These are phyloP conservation scores for Callitettix versicolor DNA, from an alignment of 1,140 invertebrate genomes.

Conservation along the genomic window DNA sequence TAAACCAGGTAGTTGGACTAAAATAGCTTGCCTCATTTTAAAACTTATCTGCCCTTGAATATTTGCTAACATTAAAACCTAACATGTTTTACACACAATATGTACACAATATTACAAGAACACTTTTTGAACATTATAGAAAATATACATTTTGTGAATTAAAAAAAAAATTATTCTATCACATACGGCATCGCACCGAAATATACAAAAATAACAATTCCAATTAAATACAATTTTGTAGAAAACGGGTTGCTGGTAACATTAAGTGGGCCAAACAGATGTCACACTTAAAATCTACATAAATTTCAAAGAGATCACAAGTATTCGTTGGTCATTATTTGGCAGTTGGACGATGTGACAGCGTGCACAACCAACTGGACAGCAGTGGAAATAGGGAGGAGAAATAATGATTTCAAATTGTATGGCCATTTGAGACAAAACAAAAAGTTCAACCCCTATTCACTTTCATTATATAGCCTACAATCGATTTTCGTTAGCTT, in stretches of 20 bases:
- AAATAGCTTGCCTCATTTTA: not conserved
- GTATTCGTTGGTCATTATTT: conserved; percentile 1
- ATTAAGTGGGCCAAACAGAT: not conserved
- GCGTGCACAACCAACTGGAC: not conserved
- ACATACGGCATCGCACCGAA: conserved; percentile 2
- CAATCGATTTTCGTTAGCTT: not conserved
- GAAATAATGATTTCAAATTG: not conserved
- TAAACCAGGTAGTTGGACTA: not conserved
- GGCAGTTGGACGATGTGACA: no score
- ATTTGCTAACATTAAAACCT: not conserved
- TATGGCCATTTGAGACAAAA: not conserved
- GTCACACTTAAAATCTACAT: not conserved
- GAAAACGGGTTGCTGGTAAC: conserved; percentile 8
- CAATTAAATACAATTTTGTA: conserved; percentile 2
- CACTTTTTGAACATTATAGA: not conserved
- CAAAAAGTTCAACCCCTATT: not conserved
- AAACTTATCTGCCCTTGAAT: not conserved
- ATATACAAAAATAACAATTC: conserved; percentile 10
- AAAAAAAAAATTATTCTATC: not conserved
- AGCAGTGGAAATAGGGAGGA: not conserved
- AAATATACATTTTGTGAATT: conserved; percentile 10
- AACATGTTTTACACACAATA: not conserved
- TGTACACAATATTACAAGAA: not conserved
- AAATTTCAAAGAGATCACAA: conserved; percentile 7
- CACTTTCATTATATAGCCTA: not conserved